Conservation (phyloP, 2,888 invertebrate species). For the Abrostola triplasia region DNA sequence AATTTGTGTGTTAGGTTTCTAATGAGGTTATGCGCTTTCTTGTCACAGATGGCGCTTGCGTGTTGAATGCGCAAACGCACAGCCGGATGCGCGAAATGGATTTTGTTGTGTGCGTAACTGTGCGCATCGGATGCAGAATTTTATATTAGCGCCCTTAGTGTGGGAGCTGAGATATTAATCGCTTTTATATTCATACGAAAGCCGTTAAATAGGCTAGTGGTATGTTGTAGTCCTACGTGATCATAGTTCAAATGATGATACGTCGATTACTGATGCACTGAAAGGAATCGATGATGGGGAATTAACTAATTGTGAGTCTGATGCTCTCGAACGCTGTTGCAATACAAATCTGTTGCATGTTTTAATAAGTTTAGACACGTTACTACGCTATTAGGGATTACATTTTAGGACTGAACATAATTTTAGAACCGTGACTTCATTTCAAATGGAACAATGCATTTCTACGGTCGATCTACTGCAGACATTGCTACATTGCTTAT, state of each 20-base stretch:
- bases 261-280: slow-evolving; percentile 41
- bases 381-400: slow-evolving; percentile 49
- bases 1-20: slow-evolving; percentile 87
- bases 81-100: slow-evolving; percentile 87
- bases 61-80: slow-evolving; percentile 82
- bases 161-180: slow-evolving; percentile 66
- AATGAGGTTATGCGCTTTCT: slow-evolving; percentile 88
- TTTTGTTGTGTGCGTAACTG: slow-evolving; percentile 81
- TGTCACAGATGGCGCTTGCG: slow-evolving; percentile 85
- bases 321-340: slow-evolving; percentile 34
- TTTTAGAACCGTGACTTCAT: slow-evolving; percentile 53
- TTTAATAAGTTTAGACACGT: slow-evolving; percentile 54
- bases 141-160: slow-evolving; percentile 75
- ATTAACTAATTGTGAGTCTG: slow-evolving; percentile 40
- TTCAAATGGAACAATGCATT: slow-evolving; percentile 45
- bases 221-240: slow-evolving; percentile 57
- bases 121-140: slow-evolving; percentile 77
- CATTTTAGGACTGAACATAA: slow-evolving; percentile 50
- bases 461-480: slow-evolving; percentile 19
- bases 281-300: slow-evolving; percentile 50
- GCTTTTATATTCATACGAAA: slow-evolving; percentile 58
- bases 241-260: slow-evolving; percentile 43
- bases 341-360: slow-evolving; percentile 51
- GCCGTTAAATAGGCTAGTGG: slow-evolving; percentile 57
- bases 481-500: slow-evolving; percentile 27